Evolutionary conservation across 2,888 invertebrate species (phyloP), one percentile per base, ranked within the genome.

Genomic region (Acleris laterana): DNA sequence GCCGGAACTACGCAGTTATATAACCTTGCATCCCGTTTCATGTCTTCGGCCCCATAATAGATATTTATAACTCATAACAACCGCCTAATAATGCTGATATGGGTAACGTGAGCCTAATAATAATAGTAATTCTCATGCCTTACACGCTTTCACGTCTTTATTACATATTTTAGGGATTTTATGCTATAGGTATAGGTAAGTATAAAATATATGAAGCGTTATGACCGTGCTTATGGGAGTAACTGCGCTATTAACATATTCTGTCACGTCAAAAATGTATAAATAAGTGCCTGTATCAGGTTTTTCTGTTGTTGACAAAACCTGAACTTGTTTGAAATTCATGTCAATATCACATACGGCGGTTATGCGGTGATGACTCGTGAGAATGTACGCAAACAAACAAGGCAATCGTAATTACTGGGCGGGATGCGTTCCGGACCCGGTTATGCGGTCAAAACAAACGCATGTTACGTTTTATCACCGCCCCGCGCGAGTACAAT

Each of bases 1-100:
- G 62, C 66, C 71, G 71, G 70, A 77, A 79, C 79, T 73, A 79
- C 81, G 80, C 77, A 81, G 73, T 79, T 72, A 68, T 63, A 60
- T 70, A 77, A 74, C 80, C 78, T 79, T 78, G 77, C 72, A 62
- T 69, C 69, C 74, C 71, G 71, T 68, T 67, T 70, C 72, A 64
- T 66, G 58, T 62, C 66, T 60, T 68, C 58, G 62, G 44, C 53
- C 62, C 42, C 60, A 68, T 70, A 69, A 72, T 72, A 65, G 68
- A 68, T 73, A 74, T 73, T 69, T 74, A 74, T 72, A 72, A 71
- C 66, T 32, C 56, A 57, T 52, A 57, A 66, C 52, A 61, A 61
- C 50, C 50, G 56, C 51, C 61, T 51, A 61, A 61, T 66, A 66
- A 66, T 51, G 46, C 61, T 52, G 61, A 66, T 62, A 52, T 66